Conservation (phyloP, 1,140 invertebrate species). For the Hermetia illucens region DNA sequence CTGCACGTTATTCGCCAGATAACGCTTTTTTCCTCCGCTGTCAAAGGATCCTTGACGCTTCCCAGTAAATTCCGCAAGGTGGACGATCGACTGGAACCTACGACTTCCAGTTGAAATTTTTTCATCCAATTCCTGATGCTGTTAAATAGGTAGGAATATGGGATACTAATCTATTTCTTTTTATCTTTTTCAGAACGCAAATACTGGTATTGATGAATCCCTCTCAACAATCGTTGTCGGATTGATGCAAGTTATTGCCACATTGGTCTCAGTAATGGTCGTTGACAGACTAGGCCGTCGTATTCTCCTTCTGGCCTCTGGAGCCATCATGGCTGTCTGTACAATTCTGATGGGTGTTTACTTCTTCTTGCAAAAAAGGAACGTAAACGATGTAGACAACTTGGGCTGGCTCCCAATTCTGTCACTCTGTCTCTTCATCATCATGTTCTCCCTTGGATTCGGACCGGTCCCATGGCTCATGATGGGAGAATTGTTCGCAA, state of each 20-base stretch:
- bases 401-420: conserved; percentile 57
- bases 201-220: conserved; percentile 37
- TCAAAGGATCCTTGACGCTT: no score
- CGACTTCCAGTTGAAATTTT: no score
- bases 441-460: conserved; percentile 62
- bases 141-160: no score
- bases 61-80: no score
- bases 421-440: conserved; percentile 56
- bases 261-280: conserved; percentile 50
- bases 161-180: conserved; percentile 3
- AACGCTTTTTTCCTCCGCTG: no score
- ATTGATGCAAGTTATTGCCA: conserved; percentile 58
- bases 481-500: conserved; percentile 56
- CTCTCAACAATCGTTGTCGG: conserved; percentile 60
- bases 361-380: conserved; percentile 41
- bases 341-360: conserved; percentile 44
- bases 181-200: conserved; percentile 32
- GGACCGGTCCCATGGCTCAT: conserved; percentile 71
- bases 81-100: no score
- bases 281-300: conserved; percentile 63
- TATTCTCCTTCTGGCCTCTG: conserved; percentile 50
- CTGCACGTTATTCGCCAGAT: no score
- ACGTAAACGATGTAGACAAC: conserved; percentile 31
- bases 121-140: no score
- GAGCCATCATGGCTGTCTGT: conserved; percentile 43